Evolutionary conservation across 64 coral and sea anemone species (phyloP), one percentile per base, ranked within the genome.

Genomic region (Hydrozoanthus tunicans): DNA sequence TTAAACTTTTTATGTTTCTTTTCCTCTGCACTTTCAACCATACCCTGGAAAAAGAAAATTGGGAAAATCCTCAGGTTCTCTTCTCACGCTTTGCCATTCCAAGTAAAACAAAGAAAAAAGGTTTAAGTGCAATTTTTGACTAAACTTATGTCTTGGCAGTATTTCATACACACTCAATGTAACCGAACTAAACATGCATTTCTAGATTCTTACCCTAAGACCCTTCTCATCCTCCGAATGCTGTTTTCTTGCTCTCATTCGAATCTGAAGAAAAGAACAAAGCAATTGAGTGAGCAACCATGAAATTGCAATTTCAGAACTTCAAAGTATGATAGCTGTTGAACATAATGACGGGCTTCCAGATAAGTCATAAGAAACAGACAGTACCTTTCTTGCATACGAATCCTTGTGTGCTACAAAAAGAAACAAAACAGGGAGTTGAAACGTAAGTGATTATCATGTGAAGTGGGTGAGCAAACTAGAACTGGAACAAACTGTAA

Each of bases 21-120:
- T 57, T 98, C 96, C 27, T 98, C 96, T 6, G 96, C 96, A 89
- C 95, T 94, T 74, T 95, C 91, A 58, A 98, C 96, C 96, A 98
- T 98, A 73, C 96, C 96, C 96, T 98, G 26, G 8, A 72, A 73
- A 51, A 23, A 43, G 32, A 43, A 23, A 56, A 72, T 73, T 86
- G 4, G 14, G 51, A 65, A 79, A 78, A 20, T 20, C 20, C 20
- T 20, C 20, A 20, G 20, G 20, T 20, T 20, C 20, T 20, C 20
- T 20, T 20, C 20, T 20, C 20, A 20, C 20, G 20, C 20, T 20
- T 20, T 20, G 20, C 20, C 20, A 20, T 20, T 20, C 20, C 20
- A 20, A 20, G 20, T 20, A 20, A 20, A 20, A 20, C 20, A 20
- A 20, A 20, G 20, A 20, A 20, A 20, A 20, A 20, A 20, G 20